Conservation (phyloP, 2,113 vertebrate species). For the Isurus oxyrinchus region DNA sequence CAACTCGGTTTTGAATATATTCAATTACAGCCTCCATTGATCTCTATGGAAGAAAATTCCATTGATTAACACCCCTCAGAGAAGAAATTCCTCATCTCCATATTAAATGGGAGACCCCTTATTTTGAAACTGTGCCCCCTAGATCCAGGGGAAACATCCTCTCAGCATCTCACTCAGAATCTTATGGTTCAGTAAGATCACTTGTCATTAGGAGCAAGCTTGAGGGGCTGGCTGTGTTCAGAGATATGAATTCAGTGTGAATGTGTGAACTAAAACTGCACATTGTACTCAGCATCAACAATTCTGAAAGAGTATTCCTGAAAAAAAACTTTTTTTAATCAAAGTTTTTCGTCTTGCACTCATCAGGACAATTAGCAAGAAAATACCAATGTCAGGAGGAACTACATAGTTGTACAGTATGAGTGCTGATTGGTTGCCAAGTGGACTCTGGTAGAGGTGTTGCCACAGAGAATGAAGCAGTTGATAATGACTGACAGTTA, state of each 20-base stretch:
- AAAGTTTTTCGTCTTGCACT: no score
- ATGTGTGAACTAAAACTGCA: background rate
- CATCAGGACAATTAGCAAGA: no score
- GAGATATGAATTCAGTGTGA: background rate
- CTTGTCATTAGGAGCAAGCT: background rate
- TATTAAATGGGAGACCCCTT: background rate
- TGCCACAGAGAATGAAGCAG: no score
- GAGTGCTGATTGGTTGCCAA: no score
- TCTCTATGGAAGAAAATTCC: background rate
- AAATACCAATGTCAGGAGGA: no score
- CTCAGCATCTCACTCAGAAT: background rate
- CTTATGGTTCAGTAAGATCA: background rate
- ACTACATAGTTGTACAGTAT: no score
- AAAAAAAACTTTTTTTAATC: no score
- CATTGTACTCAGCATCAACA: background rate
- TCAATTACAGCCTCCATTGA: background rate
- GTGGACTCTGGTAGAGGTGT: no score
- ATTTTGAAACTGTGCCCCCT: background rate
- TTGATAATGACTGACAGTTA: no score
- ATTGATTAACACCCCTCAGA: background rate
- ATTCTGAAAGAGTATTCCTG: background rate
- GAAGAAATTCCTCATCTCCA: background rate
- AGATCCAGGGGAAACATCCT: background rate
- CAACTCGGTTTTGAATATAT: background rate
- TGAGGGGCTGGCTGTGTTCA: background rate